Evolutionary conservation across 2,797 vertebrate species (phyloP).

Genomic region (Sebastiscus albofasciatus): DNA sequence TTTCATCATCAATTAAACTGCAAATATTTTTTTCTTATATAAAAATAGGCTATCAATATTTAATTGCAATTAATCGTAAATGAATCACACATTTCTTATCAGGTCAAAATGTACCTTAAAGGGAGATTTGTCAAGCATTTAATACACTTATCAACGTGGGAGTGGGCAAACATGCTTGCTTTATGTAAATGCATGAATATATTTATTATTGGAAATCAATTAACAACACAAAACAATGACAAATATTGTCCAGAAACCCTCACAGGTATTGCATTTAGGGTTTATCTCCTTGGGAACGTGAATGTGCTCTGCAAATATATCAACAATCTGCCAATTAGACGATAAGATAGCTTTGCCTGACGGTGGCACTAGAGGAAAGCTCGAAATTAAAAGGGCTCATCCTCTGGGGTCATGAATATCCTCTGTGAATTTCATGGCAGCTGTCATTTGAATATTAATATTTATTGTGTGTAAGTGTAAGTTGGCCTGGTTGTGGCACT

Average conservation of each 20-base stretch:
- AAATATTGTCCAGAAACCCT: too few relatives aligned
- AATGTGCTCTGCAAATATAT: neutral
- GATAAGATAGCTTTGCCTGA: neutral
- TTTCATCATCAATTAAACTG: neutral
- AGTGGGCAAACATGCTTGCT: too few relatives aligned
- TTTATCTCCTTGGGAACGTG: neutral
- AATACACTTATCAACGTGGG: rapidly evolving
- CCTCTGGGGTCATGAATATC: neutral
- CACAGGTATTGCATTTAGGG: too few relatives aligned
- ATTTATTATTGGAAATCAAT: too few relatives aligned
- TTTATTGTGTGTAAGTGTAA: neutral
- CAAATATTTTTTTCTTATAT: neutral
- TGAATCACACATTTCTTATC: rapidly evolving
- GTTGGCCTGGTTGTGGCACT: neutral
- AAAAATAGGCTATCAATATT: neutral
- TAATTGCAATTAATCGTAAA: too few relatives aligned
- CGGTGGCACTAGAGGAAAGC: neutral
- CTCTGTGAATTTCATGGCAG: neutral
- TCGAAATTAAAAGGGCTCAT: neutral
- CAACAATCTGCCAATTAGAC: neutral
- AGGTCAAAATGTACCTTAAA: rapidly evolving
- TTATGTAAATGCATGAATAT: too few relatives aligned
- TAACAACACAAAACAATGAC: too few relatives aligned
- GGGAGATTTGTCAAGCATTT: too few relatives aligned
- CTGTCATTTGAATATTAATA: neutral